Conservation (phyloP, 2,113 vertebrate species). For the Forbesichthys agassizii region DNA sequence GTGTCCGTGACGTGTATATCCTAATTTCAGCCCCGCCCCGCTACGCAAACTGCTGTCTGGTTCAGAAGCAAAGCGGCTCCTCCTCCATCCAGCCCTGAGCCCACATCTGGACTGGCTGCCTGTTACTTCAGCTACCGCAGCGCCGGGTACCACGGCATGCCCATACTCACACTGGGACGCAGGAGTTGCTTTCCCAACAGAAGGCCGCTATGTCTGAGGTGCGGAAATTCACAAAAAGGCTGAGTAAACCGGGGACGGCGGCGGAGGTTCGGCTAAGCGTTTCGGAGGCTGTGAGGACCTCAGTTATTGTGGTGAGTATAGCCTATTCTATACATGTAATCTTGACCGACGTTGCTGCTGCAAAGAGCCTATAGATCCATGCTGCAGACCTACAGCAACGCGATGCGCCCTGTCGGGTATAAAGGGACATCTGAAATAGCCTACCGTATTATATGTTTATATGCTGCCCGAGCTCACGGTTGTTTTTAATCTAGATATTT, state of each 20-base stretch:
- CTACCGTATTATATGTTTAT: no score
- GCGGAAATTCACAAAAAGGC: conserved; percentile 86
- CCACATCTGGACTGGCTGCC: conserved; percentile 55
- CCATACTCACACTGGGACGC: conserved; percentile 15
- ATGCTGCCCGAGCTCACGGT: no score
- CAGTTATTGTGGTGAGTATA: conserved; percentile 82
- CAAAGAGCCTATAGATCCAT: background rate
- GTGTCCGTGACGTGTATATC: no score
- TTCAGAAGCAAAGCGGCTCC: background rate
- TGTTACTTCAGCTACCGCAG: conserved; percentile 34
- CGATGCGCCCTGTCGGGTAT: no score
- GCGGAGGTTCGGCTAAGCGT: conserved; percentile 90
- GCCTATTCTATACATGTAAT: no score
- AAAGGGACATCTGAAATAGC: no score
- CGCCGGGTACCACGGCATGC: conserved; percentile 49
- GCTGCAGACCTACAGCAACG: no score
- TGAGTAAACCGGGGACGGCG: conserved; percentile 90
- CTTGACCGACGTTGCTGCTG: background rate
- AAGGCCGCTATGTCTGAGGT: conserved; percentile 82
- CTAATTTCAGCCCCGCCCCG: conserved; percentile 54
- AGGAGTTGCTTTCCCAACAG: conserved; percentile 23
- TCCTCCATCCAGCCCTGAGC: conserved; percentile 30
- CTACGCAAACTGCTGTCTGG: conserved; percentile 55
- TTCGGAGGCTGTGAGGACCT: conserved; percentile 84
- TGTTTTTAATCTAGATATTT: no score